Evolutionary conservation across 2,888 invertebrate genomes (phyloP), one percentile per base, ranked within the genome.

Genomic region (Tanaodytes sp.): DNA sequence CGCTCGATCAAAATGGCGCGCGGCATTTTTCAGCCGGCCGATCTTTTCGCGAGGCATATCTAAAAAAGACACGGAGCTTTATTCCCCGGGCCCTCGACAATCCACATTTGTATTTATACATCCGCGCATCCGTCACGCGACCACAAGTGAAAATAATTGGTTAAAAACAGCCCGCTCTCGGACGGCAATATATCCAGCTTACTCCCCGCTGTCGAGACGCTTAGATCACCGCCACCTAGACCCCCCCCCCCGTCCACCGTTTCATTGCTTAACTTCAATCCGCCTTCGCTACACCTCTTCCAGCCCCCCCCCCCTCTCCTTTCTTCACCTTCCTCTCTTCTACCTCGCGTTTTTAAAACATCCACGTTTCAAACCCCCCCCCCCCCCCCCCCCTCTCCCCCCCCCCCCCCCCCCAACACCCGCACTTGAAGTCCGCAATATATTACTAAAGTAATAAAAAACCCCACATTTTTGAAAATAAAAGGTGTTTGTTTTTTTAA

Each of bases 121-220:
- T 40, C 37, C 75, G 74, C 76, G 72, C 76, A 87, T 88, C 87
- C 89, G 88, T 85, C 82, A 87, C 88, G 88, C 88, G 88, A 87
- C 87, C 81, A 81, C 83, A 82, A 83, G 82, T 82, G 83, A 82
- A 83, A 84, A 84, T 84, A 84, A 84, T 84, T 84, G 82, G 82
- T 84, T 81, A 82, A 83, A 84, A 84, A 84, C 81, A 80, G 80
- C 81, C 77, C 77, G 77, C 80, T 82, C 82, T 81, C 80, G 77
- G 77, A 74, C 78, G 78, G 82, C 80, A 82, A 84, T 84, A 83
- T 84, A 84, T 84, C 80, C 82, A 81, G 82, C 84, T 84, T 84
- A 83, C 82, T 83, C 82, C 82, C 82, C 80, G 82, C 83, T 82
- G 82, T 81, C 82, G 81, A 81, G 79, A 81, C 81, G 81, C 79